A percentile compares a stretch with the other conserved stretches of the same genome.
These are phyloP conservation scores for Xestobium rufovillosum DNA, from an alignment of 2,888 invertebrate genomes.

Conservation along the genomic window DNA sequence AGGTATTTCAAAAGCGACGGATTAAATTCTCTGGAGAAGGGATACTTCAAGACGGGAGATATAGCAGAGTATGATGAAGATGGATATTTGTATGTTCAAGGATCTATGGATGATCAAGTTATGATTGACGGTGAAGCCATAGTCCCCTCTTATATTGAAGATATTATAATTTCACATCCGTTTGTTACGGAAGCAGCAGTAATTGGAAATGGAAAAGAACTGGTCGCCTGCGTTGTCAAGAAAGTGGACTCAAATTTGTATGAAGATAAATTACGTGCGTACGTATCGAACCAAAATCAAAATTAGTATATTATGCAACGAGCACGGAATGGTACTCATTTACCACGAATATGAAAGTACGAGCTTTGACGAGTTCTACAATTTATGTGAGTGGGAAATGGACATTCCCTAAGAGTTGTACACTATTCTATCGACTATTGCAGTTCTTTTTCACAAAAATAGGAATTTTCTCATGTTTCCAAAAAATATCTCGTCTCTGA, in stretches of 20 bases:
- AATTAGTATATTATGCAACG: no score
- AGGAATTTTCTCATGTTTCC: no score
- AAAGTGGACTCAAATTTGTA: constrained; percentile 22
- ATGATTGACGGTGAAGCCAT: constrained; percentile 19
- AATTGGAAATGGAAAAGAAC: constrained; percentile 25
- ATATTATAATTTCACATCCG: constrained; percentile 30
- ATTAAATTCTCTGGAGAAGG: constrained; percentile 23
- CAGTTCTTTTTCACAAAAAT: constrained; percentile 18
- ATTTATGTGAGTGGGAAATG: constrained; percentile 6
- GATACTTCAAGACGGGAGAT: constrained; percentile 36
- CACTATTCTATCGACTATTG: constrained; percentile 11
- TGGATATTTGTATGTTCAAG: constrained; percentile 33
- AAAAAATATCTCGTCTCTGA: no score
- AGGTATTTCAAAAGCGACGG: constrained; percentile 36
- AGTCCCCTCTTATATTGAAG: constrained; percentile 29
- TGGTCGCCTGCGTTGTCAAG: constrained; percentile 29
- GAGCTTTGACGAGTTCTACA: no score
- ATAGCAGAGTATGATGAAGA: constrained; percentile 31
- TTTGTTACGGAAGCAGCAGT: constrained; percentile 29
- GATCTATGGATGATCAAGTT: constrained; percentile 31
- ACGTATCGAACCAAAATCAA: constrained; percentile 13
- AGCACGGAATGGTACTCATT: no score
- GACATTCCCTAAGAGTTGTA: no score
- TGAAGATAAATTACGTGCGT: constrained; percentile 25
- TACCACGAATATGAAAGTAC: no score